Conservation (phyloP, 2,888 invertebrate genomes). For the Lissonota sp. region DNA sequence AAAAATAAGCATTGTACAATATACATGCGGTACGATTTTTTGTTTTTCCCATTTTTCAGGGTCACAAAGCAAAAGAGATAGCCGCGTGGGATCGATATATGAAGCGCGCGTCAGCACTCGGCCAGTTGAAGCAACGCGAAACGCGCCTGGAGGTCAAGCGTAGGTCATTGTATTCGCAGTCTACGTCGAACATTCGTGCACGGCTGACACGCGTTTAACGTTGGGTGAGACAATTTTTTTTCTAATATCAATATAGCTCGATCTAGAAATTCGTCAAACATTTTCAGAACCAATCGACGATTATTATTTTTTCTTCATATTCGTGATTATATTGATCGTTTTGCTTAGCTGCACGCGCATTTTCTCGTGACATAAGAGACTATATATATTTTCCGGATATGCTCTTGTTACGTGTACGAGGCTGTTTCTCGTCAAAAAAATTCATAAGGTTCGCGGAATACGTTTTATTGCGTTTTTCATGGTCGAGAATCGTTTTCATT, state of each 20-base stretch:
- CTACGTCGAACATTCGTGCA: constrained; percentile 73
- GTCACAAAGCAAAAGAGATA: constrained; percentile 30
- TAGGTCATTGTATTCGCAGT: constrained; percentile 78
- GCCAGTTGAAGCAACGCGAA: constrained; percentile 16
- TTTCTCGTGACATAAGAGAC: constrained; percentile 35
- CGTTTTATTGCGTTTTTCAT: constrained; percentile 1
- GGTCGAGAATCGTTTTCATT: not conserved
- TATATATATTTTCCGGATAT: constrained; percentile 64
- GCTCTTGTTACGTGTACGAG: constrained; percentile 71
- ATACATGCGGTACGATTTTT: not conserved
- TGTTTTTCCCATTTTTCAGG: constrained; percentile 33
- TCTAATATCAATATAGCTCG: constrained; percentile 16
- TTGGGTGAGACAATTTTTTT: constrained; percentile 73
- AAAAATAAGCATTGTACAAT: not conserved
- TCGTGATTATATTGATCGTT: constrained; percentile 18
- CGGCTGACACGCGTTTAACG: constrained; percentile 68
- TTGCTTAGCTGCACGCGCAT: constrained; percentile 11
- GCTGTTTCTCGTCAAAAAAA: constrained; percentile 67
- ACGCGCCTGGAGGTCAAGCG: constrained; percentile 73
- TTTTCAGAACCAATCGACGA: not conserved
- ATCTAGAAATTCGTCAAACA: not conserved
- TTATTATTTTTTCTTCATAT: not conserved
- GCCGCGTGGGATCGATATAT: constrained; percentile 60
- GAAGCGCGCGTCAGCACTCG: constrained; percentile 41
- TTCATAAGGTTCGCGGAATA: constrained; percentile 55